phyloP scores from a whole-genome alignment of 2,113 vertebrate genomes.

The Steatornis caripensis region DNA sequence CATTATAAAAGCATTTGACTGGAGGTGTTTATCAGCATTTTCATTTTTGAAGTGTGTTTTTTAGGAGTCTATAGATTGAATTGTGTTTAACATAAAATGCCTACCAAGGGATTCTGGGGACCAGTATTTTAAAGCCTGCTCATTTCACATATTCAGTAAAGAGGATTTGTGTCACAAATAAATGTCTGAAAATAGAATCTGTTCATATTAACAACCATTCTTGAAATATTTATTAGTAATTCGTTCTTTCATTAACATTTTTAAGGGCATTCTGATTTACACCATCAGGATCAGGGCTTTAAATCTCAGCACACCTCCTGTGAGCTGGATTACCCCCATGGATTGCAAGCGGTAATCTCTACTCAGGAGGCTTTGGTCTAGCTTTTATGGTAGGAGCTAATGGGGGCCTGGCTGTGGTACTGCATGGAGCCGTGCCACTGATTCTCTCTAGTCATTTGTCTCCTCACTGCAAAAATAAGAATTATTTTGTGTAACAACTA shows the following conservation, averaged over 20 bases:
- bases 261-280: neutral
- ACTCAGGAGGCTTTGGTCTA: neutral
- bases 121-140: neutral
- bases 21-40: conserved; percentile 12
- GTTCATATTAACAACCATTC: neutral
- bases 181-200: neutral
- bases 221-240: neutral
- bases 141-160: neutral
- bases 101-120: neutral
- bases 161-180: neutral
- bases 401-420: neutral
- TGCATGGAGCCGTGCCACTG: neutral
- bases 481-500: neutral
- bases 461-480: neutral
- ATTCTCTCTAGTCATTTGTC: neutral
- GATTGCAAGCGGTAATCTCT: neutral
- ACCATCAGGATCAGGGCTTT: neutral
- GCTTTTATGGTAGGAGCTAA: too few species aligned
- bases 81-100: neutral
- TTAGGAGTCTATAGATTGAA: neutral
- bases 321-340: neutral
- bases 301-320: neutral
- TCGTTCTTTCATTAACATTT: neutral
- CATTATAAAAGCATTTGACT: neutral
- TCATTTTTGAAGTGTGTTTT: neutral